Evolutionary conservation across 2,113 vertebrate species (phyloP).

Genomic region (Corvus moneduloides): DNA sequence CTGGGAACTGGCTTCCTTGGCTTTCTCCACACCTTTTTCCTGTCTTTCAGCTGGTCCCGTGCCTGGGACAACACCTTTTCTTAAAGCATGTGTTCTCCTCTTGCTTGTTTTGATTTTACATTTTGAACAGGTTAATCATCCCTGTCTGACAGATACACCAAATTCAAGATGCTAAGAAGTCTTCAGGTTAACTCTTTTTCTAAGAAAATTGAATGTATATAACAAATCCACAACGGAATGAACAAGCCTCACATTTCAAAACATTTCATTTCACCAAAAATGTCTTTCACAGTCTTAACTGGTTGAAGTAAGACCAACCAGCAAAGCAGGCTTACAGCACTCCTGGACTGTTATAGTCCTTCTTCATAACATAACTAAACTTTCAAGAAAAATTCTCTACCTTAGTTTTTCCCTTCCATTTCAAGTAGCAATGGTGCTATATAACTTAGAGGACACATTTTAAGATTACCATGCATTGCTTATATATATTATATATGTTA

Average conservation of each 20-base stretch:
- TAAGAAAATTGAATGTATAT: background rate
- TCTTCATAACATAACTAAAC: background rate
- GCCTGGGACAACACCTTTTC: background rate
- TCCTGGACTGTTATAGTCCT: background rate
- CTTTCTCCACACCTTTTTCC: background rate
- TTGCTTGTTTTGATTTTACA: background rate
- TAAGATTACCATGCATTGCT: background rate
- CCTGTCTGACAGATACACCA: background rate
- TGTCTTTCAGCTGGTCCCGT: background rate
- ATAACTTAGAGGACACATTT: background rate
- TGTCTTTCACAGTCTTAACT: background rate
- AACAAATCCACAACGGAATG: background rate
- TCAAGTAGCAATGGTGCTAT: background rate
- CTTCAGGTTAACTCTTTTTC: background rate
- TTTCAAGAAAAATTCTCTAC: background rate
- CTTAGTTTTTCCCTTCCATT: background rate
- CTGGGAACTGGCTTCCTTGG: background rate
- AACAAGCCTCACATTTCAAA: background rate
- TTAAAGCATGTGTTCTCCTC: background rate
- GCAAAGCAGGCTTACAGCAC: background rate
- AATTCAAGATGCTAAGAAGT: background rate
- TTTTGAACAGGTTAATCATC: background rate
- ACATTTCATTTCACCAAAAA: background rate
- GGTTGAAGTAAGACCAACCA: background rate
- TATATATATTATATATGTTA: background rate